Evolutionary conservation across 2,797 vertebrate species (phyloP).

Genomic region (Dromococcyx pavoninus): DNA sequence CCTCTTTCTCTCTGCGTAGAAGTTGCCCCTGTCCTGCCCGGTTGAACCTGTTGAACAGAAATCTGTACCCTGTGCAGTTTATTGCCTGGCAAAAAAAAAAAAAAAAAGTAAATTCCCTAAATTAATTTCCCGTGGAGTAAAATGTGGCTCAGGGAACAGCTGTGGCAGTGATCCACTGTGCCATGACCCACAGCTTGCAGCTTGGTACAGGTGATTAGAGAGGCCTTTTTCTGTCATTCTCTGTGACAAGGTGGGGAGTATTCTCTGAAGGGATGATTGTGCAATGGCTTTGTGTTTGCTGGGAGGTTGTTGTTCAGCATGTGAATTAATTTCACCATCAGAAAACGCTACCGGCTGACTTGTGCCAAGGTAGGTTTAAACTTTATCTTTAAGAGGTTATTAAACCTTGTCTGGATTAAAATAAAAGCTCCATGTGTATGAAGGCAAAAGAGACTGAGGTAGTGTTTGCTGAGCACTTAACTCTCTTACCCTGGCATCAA

Average conservation of each 20-base stretch:
- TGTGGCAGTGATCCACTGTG: fast-evolving
- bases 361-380: neutral
- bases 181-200: neutral
- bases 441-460: neutral
- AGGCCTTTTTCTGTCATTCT: neutral
- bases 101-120: neutral
- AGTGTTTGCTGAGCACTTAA: neutral
- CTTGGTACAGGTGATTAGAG: neutral
- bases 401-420: neutral
- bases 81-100: neutral
- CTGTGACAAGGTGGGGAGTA: neutral
- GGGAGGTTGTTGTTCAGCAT: neutral
- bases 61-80: neutral
- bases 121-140: neutral
- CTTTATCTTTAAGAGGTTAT: neutral
- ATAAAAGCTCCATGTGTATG: neutral
- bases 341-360: neutral
- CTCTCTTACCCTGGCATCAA: neutral
- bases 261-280: neutral
- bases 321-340: neutral
- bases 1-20: neutral
- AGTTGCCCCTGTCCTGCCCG: fast-evolving
- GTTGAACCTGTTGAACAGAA: neutral
- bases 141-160: neutral
- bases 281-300: neutral